Evolutionary conservation across 2,113 vertebrate genomes (phyloP), one percentile per base, ranked within the genome.

Genomic region (Zosterops hypoxanthus): DNA sequence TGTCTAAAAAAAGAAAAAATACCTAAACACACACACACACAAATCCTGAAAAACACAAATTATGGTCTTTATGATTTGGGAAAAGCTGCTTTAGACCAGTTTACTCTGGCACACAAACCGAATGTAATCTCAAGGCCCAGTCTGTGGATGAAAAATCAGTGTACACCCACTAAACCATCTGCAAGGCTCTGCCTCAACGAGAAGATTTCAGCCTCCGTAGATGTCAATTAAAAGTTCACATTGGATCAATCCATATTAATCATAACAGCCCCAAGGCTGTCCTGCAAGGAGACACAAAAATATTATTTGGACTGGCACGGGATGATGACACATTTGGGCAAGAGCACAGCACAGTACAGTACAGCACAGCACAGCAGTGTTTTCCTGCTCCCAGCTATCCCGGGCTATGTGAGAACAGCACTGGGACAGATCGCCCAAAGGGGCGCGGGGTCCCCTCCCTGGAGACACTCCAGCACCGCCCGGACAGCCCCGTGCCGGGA

Each of bases 271-370:
- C 12, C 18, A 10, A 34, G 66, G 1, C 60, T 21, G 33, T 17
- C 42, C 88, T 64, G 49, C 50, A 19, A 68, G 49, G 23, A 41
- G 34, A 22, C 28, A 28, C 33, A 39, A 14, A 59, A 31, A 3
- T 21, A 13, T 16, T 15, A 19, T 24, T 34, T 1, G 1, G 34
- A 33, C 19, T 0, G 6, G 33, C 57, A 42, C 4, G 25, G 14
- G 39, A 24, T 0, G 21, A 41, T 0, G 5, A 46, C 4, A 14
- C 25, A 8, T 9, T 5, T 8, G 8, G 14, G 17, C 0, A 12
- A 18, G 12, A 47, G 14, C 31, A 20, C 14, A 33, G 28, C 18
- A 39, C 39, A 20, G 0, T 39, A 39, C 39, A 20, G 0, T 39
- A 39, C 36, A 47, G 14, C 31, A 20, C 14, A 33, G 28, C 15